Conservation (phyloP, 2,797 vertebrate species). For the Iguana delicatissima region DNA sequence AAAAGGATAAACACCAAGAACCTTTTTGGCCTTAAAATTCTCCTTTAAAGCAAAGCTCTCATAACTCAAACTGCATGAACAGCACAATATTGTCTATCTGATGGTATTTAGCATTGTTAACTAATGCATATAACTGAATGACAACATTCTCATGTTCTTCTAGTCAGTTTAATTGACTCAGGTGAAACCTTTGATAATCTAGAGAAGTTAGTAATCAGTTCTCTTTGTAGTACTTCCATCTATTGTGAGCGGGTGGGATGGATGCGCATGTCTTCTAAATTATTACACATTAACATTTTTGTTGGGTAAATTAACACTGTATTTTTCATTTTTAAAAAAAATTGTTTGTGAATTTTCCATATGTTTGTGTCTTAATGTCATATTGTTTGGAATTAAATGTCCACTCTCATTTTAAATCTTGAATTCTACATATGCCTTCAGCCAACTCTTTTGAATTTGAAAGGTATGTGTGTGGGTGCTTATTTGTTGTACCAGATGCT, state of each 20-base stretch:
- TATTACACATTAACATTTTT: neutral
- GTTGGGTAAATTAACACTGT: neutral
- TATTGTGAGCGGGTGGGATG: too few species aligned
- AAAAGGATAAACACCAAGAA: too few species aligned
- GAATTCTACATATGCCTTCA: neutral
- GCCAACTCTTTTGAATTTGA: neutral
- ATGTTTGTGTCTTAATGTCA: neutral
- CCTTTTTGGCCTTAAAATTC: too few species aligned
- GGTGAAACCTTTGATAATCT: neutral
- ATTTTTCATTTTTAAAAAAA: neutral
- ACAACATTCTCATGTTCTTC: neutral
- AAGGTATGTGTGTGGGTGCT: neutral
- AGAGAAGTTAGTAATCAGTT: neutral
- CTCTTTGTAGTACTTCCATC: neutral
- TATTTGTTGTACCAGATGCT: neutral
- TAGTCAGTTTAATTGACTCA: neutral
- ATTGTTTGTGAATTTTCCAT: neutral
- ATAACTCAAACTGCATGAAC: neutral
- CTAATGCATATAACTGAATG: neutral
- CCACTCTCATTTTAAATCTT: neutral
- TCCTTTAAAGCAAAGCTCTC: neutral
- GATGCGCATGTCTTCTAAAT: too few species aligned
- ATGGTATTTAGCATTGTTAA: neutral
- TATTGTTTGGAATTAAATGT: neutral
- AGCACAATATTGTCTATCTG: neutral